Conservation (phyloP, 2,888 invertebrate genomes). For the Sepioteuthis lessoniana region DNA sequence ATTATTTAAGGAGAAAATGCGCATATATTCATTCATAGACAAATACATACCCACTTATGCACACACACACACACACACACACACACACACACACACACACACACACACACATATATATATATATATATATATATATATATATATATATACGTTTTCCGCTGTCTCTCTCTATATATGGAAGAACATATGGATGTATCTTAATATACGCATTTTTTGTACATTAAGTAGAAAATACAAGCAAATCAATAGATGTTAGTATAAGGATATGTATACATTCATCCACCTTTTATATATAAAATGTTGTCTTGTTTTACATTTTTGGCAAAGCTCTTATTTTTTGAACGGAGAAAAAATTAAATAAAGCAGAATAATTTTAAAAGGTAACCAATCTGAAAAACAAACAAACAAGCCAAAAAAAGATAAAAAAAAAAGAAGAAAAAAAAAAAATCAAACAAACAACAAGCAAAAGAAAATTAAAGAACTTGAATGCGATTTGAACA, state of each 20-base stretch:
- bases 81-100: no score
- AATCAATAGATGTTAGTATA: neutral
- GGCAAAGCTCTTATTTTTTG: neutral
- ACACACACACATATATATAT: no score
- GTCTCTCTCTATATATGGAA: no score
- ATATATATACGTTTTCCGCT: no score
- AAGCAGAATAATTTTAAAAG: neutral
- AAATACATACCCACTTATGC: no score
- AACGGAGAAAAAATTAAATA: neutral
- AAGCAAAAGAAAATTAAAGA: constrained; percentile 17
- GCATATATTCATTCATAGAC: no score
- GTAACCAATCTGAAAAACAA: neutral
- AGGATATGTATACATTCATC: neutral
- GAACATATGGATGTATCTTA: neutral
- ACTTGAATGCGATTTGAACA: constrained; percentile 16
- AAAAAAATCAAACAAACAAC: no score
- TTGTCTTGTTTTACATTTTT: neutral
- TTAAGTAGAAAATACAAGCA: neutral
- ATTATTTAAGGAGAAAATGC: no score
- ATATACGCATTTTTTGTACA: neutral
- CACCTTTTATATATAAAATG: neutral
- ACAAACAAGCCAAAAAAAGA: no score
- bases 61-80: no score
- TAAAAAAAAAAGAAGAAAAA: no score
- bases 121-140: neutral